Conservation (phyloP, 2,888 invertebrate genomes). For the Polyommatus iphigenia region DNA sequence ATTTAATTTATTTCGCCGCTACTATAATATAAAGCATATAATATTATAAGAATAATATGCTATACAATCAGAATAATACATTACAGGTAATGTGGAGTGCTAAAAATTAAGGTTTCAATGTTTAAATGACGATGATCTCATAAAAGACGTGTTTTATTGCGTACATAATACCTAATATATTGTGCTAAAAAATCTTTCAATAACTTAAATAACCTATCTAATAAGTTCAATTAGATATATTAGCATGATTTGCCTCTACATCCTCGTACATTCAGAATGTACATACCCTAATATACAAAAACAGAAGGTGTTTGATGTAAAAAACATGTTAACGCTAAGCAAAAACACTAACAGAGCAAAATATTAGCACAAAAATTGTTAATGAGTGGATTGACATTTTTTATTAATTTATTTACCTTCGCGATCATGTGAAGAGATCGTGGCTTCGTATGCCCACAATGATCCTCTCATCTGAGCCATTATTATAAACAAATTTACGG, state of each 20-base stretch:
- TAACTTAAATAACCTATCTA: neutral
- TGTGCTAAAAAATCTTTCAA: neutral
- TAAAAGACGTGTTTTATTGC: neutral
- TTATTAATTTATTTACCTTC: neutral
- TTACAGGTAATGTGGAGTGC: too few species aligned
- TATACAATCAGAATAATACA: too few species aligned
- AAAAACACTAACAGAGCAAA: neutral
- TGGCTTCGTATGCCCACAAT: neutral
- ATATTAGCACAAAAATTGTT: neutral
- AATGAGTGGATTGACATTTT: neutral
- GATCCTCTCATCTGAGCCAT: neutral
- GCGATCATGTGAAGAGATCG: neutral
- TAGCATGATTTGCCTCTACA: neutral
- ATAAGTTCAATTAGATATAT: slow-evolving; percentile 4
- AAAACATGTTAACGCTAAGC: neutral
- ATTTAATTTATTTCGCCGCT: too few species aligned
- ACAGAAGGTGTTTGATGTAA: neutral
- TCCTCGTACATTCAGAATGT: neutral
- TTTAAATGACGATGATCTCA: neutral
- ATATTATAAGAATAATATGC: too few species aligned
- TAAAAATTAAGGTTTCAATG: too few species aligned
- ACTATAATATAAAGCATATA: too few species aligned
- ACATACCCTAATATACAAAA: neutral
- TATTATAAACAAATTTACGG: neutral
- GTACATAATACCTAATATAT: too few species aligned